Evolutionary conservation across 2,888 invertebrate genomes (phyloP), one percentile per base, ranked within the genome.

Genomic region (Alloscopus bannaensis): DNA sequence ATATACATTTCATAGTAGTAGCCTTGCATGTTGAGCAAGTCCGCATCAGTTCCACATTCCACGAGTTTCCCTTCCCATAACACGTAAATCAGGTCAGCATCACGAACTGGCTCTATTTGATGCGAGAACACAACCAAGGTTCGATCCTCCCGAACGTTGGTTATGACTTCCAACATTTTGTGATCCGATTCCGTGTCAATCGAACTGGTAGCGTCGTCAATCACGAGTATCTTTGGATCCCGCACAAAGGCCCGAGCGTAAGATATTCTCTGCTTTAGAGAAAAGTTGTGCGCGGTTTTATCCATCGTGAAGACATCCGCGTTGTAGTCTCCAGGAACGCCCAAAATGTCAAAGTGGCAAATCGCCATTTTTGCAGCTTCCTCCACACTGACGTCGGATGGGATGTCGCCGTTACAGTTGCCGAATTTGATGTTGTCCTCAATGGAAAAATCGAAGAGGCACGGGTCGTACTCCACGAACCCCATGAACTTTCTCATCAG

Each of bases 1-100:
- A 82, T 83, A n/a, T 42, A 75, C 80, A 82, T 64, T 45, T 82
- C 72, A 28, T 83, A 84, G 26, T 82, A 84, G 4, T 64, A 22
- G 20, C 82, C 81, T 69, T 69, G 77, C 11, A 42, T 57, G 2
- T 24, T 22, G 3, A 84, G 31, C 2, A 84, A 57, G 2, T 71
- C 45, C 0, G 26, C 16, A 28, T 83, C 82, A 2, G 55, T 75
- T 2, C 83, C 84, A n/a, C 40, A 18, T 26, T 84, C 83, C 0
- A 71, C 73, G 18, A 84, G 64, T 16, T 64, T 13, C 0, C 84
- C 84, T 24, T 69, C 64, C 47, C 80, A 62, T 31, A 84, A 4
- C 11, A 84, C 82, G 20, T 78, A 55, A 31, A 84, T 83, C 6
- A 42, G 13, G 22, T 83, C 81, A 0, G 83, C 84, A 45, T 78